These are phyloP conservation scores for Poeciliopsis gracilis DNA, from an alignment of 2,797 vertebrate species.

Conservation along the genomic window DNA sequence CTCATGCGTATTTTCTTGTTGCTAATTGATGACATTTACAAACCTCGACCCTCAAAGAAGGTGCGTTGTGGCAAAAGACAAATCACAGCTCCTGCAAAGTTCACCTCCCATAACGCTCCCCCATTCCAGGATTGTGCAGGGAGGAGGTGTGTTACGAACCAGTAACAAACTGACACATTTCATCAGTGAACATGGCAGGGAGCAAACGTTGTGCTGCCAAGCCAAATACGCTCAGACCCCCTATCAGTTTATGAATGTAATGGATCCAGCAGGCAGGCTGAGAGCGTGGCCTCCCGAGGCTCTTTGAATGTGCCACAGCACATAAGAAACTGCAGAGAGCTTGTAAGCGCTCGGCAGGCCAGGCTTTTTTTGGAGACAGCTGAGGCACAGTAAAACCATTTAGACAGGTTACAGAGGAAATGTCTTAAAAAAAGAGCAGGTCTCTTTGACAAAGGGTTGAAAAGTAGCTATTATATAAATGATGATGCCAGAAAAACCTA, in stretches of 20 bases:
- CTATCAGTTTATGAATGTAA: constrained; percentile 66
- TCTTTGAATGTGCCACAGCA: constrained; percentile 38
- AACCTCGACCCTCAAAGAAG: constrained; percentile 47
- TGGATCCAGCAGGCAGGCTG: constrained; percentile 55
- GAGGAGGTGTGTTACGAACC: constrained; percentile 35
- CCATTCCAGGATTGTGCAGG: constrained; percentile 29
- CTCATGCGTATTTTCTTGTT: constrained; percentile 25
- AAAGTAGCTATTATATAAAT: constrained; percentile 38
- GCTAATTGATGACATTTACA: constrained; percentile 49
- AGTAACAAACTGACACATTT: constrained; percentile 59
- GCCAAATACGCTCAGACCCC: constrained; percentile 55
- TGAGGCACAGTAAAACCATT: constrained; percentile 39
- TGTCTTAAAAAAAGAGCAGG: constrained; percentile 20
- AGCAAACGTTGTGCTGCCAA: constrained; percentile 59
- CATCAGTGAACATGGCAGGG: constrained; percentile 66
- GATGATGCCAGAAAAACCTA: constrained; percentile 3
- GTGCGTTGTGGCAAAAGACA: constrained; percentile 39
- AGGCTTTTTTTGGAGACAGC: constrained; percentile 34
- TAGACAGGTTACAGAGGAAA: constrained; percentile 47
- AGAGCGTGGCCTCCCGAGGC: constrained; percentile 49
- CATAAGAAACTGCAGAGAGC: constrained; percentile 40
- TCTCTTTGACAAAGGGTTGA: constrained; percentile 38
- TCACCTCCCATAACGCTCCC: constrained; percentile 34
- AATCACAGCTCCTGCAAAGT: constrained; percentile 19
- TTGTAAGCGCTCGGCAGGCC: constrained; percentile 7